These are phyloP conservation scores for Pardosa pseudoannulata DNA, from an alignment of 2,888 invertebrate genomes.

Conservation along the genomic window DNA sequence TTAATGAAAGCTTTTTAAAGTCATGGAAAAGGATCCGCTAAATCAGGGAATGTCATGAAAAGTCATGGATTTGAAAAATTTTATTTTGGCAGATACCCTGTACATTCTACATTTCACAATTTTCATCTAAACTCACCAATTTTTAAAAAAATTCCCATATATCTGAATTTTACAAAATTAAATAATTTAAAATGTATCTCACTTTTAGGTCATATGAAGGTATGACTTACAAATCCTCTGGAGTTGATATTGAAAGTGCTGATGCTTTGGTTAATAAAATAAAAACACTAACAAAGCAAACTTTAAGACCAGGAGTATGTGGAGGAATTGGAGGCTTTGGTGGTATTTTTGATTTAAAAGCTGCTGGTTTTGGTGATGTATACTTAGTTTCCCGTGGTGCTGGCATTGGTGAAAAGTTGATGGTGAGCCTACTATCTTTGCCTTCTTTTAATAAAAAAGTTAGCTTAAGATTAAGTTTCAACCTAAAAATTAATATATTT, in stretches of 20 bases:
- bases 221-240: slow-evolving; percentile 90
- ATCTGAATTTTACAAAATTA: too few species aligned
- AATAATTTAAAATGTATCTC: neutral
- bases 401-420: slow-evolving; percentile 97
- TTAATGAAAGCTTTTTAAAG: too few species aligned
- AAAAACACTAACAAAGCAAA: slow-evolving; percentile 88
- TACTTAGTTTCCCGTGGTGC: slow-evolving; percentile 95
- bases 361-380: slow-evolving; percentile 87
- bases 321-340: slow-evolving; percentile 95
- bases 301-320: slow-evolving; percentile 86
- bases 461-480: too few species aligned
- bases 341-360: slow-evolving; percentile 89
- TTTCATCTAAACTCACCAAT: too few species aligned
- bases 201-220: slow-evolving; percentile 50
- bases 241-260: slow-evolving; percentile 95
- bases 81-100: too few species aligned
- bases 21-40: too few species aligned
- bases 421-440: slow-evolving; percentile 82
- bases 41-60: too few species aligned
- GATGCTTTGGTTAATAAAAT: slow-evolving; percentile 89
- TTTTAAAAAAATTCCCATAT: too few species aligned
- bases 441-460: too few species aligned
- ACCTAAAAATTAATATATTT: too few species aligned
- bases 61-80: too few species aligned
- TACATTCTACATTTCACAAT: too few species aligned